Evolutionary conservation across 2,888 invertebrate genomes (phyloP).

Genomic region (Poecilus cupreus): DNA sequence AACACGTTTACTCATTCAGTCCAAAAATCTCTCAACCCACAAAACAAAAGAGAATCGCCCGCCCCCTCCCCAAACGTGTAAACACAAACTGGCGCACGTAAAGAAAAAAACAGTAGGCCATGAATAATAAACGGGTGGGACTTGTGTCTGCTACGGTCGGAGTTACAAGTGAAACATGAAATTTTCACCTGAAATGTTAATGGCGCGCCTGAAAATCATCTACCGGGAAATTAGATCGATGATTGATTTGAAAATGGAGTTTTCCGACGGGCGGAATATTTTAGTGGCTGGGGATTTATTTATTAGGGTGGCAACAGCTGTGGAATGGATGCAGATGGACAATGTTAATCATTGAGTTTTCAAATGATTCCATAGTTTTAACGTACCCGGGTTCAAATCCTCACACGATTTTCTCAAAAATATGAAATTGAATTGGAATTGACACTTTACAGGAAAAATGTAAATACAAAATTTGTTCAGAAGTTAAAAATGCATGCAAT

Average conservation of each 20-base stretch:
- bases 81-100: background rate
- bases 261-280: background rate
- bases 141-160: background rate
- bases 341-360: too few species aligned
- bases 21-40: background rate
- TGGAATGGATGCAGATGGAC: too few species aligned
- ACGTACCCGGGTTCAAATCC: too few species aligned
- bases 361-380: too few species aligned
- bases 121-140: background rate
- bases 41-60: background rate
- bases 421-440: too few species aligned
- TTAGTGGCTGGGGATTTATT: background rate
- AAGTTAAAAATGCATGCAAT: too few species aligned
- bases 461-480: too few species aligned
- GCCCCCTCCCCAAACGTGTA: background rate
- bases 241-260: background rate
- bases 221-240: constrained; percentile 17
- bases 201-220: background rate
- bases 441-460: too few species aligned
- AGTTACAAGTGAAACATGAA: background rate
- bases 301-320: background rate
- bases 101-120: background rate
- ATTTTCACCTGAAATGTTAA: constrained; percentile 14
- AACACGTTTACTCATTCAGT: background rate
- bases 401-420: too few species aligned